Conservation (phyloP, 2,797 vertebrate species). For the Hoplostethus mediterraneus region DNA sequence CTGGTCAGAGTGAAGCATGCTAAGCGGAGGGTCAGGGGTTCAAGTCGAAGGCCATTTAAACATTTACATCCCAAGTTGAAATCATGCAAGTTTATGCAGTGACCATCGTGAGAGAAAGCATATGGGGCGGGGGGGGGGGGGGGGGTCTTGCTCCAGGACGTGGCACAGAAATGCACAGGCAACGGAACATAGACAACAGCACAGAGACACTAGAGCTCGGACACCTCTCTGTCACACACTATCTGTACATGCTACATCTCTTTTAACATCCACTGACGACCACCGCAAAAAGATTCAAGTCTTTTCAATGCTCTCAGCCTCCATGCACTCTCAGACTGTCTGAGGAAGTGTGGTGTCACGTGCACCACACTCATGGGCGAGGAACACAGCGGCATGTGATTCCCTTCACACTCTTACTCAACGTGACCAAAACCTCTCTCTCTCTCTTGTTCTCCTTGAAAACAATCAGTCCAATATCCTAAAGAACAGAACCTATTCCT, state of each 20-base stretch:
- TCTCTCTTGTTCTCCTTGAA: constrained; percentile 19
- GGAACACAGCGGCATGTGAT: constrained; percentile 41
- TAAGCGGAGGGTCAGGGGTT: constrained; percentile 58
- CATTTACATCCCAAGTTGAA: constrained; percentile 65
- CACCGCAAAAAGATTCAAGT: constrained; percentile 4
- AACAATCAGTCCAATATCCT: constrained; percentile 31
- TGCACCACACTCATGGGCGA: constrained; percentile 33
- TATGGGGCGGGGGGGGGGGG: constrained; percentile 34
- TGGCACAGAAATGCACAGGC: constrained; percentile 65
- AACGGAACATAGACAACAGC: constrained; percentile 65
- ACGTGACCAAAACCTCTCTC: constrained; percentile 13
- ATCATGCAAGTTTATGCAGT: constrained; percentile 73
- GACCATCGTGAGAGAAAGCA: constrained; percentile 54
- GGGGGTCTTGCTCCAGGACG: constrained; percentile 50
- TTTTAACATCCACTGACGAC: constrained; percentile 47
- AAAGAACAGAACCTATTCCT: not conserved
- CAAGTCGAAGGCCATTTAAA: constrained; percentile 64
- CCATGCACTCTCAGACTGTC: constrained; percentile 45
- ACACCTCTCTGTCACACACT: constrained; percentile 66
- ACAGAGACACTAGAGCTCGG: constrained; percentile 66
- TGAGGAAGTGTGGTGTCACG: constrained; percentile 42
- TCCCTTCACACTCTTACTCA: constrained; percentile 50
- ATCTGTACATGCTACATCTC: constrained; percentile 88
- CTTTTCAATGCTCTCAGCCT: constrained; percentile 24
- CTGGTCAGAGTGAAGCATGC: constrained; percentile 58